Evolutionary conservation across 2,113 vertebrate genomes (phyloP).

Genomic region (Parus major): DNA sequence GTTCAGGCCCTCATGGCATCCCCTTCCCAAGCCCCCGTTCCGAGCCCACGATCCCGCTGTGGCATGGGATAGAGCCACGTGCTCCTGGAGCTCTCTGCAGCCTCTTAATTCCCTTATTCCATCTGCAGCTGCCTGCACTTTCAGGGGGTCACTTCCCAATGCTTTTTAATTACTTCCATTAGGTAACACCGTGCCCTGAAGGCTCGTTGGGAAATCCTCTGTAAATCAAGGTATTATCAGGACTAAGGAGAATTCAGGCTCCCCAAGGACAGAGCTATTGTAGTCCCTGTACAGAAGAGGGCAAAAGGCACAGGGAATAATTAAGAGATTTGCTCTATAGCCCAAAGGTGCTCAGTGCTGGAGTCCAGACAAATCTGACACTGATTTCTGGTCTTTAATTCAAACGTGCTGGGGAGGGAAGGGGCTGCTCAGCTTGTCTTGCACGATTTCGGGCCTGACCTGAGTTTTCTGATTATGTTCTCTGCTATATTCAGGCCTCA

Average conservation of each 20-base stretch:
- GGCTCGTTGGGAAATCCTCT: conserved; percentile 5
- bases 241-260: neutral
- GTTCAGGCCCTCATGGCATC: neutral
- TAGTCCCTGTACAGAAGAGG: neutral
- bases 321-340: conserved; percentile 42
- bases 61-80: rapidly evolving
- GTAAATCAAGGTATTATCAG: conserved; percentile 1
- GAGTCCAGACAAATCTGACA: conserved; percentile 22
- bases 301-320: conserved; percentile 22
- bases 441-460: neutral
- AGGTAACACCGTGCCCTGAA: neutral
- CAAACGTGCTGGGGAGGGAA: neutral
- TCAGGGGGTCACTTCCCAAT: neutral
- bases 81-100: neutral
- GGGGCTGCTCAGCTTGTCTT: neutral
- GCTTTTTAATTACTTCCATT: conserved; percentile 51
- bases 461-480: neutral
- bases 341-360: neutral
- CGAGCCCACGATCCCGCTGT: rapidly evolving
- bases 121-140: neutral
- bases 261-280: conserved; percentile 42
- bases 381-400: conserved; percentile 26
- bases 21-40: rapidly evolving
- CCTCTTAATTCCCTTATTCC: neutral
- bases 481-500: neutral